Base-by-base conservation (phyloP, 1,140 invertebrate genomes). In the Philopotamus ludificatus region DNA sequence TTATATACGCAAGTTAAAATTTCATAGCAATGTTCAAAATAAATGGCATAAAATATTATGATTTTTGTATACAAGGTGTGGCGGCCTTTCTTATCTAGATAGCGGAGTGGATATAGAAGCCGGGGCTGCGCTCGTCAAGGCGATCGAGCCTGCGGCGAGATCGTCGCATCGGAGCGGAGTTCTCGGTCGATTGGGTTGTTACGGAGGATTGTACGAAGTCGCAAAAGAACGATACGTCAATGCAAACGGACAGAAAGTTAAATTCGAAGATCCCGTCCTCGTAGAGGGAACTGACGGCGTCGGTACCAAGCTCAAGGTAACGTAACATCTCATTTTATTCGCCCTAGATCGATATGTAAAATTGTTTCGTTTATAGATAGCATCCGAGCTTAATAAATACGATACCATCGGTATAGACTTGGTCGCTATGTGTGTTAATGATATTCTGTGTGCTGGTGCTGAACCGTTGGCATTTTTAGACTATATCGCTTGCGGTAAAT, bases 381-480 rank as follows among this genome's bases (percentile, higher is more conserved):
- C 95, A 0, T 84, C 95, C 73, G 83, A 85, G 59, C 85, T 86
- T 58, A 84, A 87, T 18, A 86, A 89, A 49, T 94, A 95, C 74
- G 83, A 89, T 67, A 91, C 89, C 0, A 86, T 99, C 60, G 97
- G 97, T 1, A 90, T 95, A 71, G 97, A 99, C 81, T 82, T 99
- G 26, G 96, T 99, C 8, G 97, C 96, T 8, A 97, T 98, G 93
- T 97, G 94, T 75, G 95, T 96, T 1, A 99, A 99, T 81, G 96
- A 99, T 77, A 87, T 99, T 49, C 79, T 99, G 18, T 94, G 93
- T 41, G 90, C 96, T 70, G 95, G 95, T 18, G 97, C 96, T 0
- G 93, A 95, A 73, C 95, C 96, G 0, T 81, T 99, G 45, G 97
- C 94, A 61, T 99, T 99, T 75, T 79, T 99, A 0, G 96, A 99